Evolutionary conservation across 2,113 vertebrate genomes (phyloP), one percentile per base, ranked within the genome.

Genomic region (Microtus montanus): DNA sequence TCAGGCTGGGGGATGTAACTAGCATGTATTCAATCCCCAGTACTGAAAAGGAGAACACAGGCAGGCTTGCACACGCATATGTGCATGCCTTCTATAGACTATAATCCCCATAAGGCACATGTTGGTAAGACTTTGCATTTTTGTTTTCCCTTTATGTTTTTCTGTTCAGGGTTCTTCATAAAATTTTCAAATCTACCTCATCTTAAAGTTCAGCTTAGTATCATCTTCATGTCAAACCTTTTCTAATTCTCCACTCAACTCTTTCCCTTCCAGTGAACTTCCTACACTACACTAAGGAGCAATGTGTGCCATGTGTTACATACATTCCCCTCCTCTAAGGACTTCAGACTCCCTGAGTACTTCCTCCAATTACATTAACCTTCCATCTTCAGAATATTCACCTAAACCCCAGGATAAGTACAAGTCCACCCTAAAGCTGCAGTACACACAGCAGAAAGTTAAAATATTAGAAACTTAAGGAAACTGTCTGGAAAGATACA

Each of bases 141-240:
- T 93, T 92, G 79, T 24, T 71, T 92, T 96, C 66, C 35, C 92
- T 61, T 73, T 93, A 75, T 44, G n/a, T 89, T 92, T 68, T 87
- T 91, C 87, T 87, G 41, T 84, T 89, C 58, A 85, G 64, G 64
- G 12, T 64, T 90, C 66, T 93, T 94, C 24, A 35, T 47, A 90
- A 94, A 94, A 58, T 87, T 41, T 70, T 96, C 74, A 91, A 64
- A 75, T 63, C 38, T 14, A 95, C 13, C 7, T 63, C 90, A 90
- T 87, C 77, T 89, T 87, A 94, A 95, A 95, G 87, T 63, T 95
- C 66, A 89, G 24, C 47, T 92, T 78, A 92, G 90, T n/a, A 83
- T 38, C 94, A 94, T 71, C 82, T 78, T 38, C 92, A 84, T 5
- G 30, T 94, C 66, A 94, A 95, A 87, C 8, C n/a, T 89, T 85